Base-by-base conservation (phyloP, 2,113 vertebrate genomes). In the Scalopus aquaticus region DNA sequence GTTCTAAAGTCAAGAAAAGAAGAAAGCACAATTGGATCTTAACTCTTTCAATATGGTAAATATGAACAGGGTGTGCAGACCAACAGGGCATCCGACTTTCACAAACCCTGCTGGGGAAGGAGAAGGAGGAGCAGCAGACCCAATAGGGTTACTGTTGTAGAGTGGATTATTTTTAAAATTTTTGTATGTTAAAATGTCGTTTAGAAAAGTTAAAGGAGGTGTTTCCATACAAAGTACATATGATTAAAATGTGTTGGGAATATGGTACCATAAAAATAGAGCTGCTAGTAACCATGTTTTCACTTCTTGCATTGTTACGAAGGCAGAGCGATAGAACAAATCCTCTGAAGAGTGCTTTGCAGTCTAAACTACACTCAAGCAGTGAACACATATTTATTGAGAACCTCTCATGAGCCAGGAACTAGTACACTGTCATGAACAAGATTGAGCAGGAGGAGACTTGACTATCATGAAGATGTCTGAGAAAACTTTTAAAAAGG, bases 61-160 rank as follows among this genome's bases (percentile, higher is more conserved):
- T 78, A 32, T 32, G 77, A 91, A 39, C 46, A 90, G 39, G 87
- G 32, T 42, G 32, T 42, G 37, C 32, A 91, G 26, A 35, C 39
- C 72, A 17, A 86, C 81, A 93, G 15, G 94, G 17, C 6, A 81
- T 37, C 32, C 32, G 84, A 94, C 60, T 97, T 46, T 26, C 13
- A 7, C 46, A 58, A 84, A 94, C 85, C 37, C 93, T 60, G 35
- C 85, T 17, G 30, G 77, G 39, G 35, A 89, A 32, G n/a, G 74
- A 16, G 32, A 73, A 95, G 69, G 26, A 58, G 90, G 54, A 56
- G 28, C 49, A 86, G 28, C 54, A 30, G 42, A 37, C 9, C 7
- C 15, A 80, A 54, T 20, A n/a, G 86, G 83, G 35, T 69, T 49
- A 9, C 69, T 20, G 5, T 46, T 51, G 32, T 28, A 46, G 62